Evolutionary conservation across 2,797 vertebrate species (phyloP).

Genomic region (Antennarius maculatus): DNA sequence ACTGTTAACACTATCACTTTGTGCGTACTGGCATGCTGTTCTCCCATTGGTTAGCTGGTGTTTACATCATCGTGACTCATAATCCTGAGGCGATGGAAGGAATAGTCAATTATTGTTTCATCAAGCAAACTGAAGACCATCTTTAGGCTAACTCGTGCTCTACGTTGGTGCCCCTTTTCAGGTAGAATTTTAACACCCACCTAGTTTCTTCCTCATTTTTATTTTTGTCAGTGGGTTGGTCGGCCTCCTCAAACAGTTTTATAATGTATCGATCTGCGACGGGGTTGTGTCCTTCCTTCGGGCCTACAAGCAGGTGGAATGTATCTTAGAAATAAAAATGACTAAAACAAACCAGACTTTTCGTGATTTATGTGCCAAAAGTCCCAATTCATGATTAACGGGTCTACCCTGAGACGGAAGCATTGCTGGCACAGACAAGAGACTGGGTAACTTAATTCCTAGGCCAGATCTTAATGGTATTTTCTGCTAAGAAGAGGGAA

Average conservation of each 20-base stretch:
- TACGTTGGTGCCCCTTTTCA: no score
- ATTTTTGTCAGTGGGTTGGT: not conserved
- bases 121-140: no score
- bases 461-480: not conserved
- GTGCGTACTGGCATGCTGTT: no score
- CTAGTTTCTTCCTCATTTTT: not conserved
- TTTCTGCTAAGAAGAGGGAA: conserved; percentile 44
- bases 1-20: no score
- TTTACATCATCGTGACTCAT: no score
- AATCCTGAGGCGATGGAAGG: no score
- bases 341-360: conserved; percentile 26
- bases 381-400: no score
- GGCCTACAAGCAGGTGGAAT: conserved; percentile 13
- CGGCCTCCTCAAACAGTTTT: not conserved
- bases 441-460: conserved; percentile 48
- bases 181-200: not conserved
- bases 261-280: not conserved
- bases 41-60: no score
- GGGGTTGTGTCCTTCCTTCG: not conserved
- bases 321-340: conserved; percentile 28
- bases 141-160: no score
- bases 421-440: conserved; percentile 37
- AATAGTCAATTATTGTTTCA: no score
- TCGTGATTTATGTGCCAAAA: conserved; percentile 18
- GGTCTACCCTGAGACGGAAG: conserved; percentile 11